Percentiles rank a stretch among this genome's conserved stretches.
These are phyloP conservation scores for Telenomus remus DNA, from an alignment of 1,140 invertebrate genomes.

Conservation along the genomic window DNA sequence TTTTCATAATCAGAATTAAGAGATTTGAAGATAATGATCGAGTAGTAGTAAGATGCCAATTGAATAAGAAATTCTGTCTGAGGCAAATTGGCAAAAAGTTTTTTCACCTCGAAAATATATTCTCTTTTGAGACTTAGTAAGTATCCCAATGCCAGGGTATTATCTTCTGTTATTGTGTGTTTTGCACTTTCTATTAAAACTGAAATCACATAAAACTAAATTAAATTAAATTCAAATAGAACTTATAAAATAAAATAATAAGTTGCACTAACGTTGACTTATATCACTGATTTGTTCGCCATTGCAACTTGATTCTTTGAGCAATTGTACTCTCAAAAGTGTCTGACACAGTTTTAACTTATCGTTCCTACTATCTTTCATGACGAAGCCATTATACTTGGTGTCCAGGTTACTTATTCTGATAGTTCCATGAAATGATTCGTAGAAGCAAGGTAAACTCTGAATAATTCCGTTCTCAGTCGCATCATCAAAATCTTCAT, in stretches of 20 bases:
- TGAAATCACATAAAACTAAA: conserved; percentile 48
- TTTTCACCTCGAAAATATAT: conserved; percentile 46
- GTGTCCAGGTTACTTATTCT: conserved; percentile 66
- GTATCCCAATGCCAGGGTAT: conserved; percentile 68
- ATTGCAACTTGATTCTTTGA: conserved; percentile 70
- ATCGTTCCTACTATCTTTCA: conserved; percentile 62
- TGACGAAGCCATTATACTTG: conserved; percentile 68
- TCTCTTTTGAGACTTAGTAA: conserved; percentile 64
- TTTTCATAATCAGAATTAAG: conserved; percentile 48
- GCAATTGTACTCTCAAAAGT: conserved; percentile 69
- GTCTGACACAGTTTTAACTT: conserved; percentile 70
- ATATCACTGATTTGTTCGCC: conserved; percentile 69
- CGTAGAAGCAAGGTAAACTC: conserved; percentile 73
- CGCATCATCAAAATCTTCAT: conserved; percentile 43
- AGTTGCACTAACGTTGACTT: conserved; percentile 61
- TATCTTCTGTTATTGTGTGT: conserved; percentile 69
- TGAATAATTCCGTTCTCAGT: conserved; percentile 55
- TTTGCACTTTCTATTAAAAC: conserved; percentile 69
- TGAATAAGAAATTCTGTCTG: conserved; percentile 63
- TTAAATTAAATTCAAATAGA: background rate
- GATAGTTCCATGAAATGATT: conserved; percentile 62
- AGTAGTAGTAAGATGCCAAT: conserved; percentile 67
- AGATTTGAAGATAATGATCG: conserved; percentile 63
- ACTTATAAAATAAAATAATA: background rate
- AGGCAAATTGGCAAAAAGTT: conserved; percentile 63